Percentiles rank a stretch among this genome's conserved stretches.
phyloP scores from a whole-genome alignment of 2,797 vertebrate genomes.

The Xiphorhynchus erythropygius region DNA sequence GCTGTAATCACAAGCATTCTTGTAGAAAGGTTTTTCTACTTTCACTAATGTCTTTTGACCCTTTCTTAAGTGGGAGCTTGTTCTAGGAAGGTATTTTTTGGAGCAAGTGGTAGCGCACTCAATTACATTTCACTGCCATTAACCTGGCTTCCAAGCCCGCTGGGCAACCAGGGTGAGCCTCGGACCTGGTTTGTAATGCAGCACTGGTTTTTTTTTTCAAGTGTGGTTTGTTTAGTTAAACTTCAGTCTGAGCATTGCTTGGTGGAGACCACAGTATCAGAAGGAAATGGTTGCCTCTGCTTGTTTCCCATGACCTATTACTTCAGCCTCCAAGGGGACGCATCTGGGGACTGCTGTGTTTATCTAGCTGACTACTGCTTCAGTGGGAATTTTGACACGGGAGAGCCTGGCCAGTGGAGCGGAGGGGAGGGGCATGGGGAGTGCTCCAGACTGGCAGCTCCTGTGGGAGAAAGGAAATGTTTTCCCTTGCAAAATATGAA shows the following conservation, averaged over 20 bases:
- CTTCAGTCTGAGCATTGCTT: neutral
- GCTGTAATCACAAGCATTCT: neutral
- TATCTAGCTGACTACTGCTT: conserved; percentile 58
- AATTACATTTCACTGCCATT: neutral
- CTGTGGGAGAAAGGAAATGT: conserved; percentile 38
- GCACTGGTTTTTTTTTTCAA: neutral
- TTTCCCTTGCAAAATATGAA: conserved; percentile 38
- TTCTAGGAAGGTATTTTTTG: neutral
- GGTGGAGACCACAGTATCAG: conserved; percentile 26
- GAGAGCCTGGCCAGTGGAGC: conserved; percentile 24
- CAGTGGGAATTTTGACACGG: conserved; percentile 39
- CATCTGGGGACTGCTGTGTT: conserved; percentile 52
- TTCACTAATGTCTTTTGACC: neutral
- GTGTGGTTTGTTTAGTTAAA: conserved; percentile 24
- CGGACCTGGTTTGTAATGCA: neutral
- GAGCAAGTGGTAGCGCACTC: neutral
- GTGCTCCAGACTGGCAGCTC: neutral
- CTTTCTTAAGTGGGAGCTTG: neutral
- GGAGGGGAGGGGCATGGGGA: neutral
- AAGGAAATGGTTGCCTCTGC: conserved; percentile 47
- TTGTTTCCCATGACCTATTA: conserved; percentile 63
- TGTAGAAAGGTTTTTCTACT: neutral
- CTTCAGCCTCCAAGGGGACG: conserved; percentile 44
- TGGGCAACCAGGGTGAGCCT: neutral
- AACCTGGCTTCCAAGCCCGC: neutral